phyloP scores from a whole-genome alignment of 2,888 invertebrate genomes.

The Meloe dianella region DNA sequence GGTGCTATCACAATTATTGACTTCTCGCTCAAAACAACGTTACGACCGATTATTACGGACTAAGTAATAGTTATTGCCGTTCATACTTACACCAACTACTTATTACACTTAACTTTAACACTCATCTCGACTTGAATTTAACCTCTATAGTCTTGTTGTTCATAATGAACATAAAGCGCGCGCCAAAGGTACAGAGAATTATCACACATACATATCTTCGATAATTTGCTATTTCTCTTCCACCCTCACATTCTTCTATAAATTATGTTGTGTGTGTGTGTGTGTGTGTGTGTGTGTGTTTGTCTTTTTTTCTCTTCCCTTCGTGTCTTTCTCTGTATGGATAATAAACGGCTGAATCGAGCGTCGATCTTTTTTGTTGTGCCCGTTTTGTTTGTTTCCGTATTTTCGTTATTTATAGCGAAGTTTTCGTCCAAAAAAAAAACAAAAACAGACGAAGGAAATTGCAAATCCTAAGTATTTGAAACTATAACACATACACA shows the following conservation, averaged over 20 bases:
- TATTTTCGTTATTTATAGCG: not conserved
- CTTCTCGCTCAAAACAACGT: slow-evolving; percentile 42
- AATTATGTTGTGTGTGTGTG: no score
- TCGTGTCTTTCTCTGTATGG: not conserved
- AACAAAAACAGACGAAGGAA: not conserved
- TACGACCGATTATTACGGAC: slow-evolving; percentile 51
- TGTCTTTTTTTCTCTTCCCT: not conserved
- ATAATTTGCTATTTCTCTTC: not conserved
- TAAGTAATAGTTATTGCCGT: slow-evolving; percentile 49
- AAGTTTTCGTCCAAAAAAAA: not conserved
- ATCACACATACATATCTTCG: slow-evolving; percentile 36
- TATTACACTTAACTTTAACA: slow-evolving; percentile 51
- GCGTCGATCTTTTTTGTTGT: not conserved
- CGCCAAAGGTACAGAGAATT: slow-evolving; percentile 41
- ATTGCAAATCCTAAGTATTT: not conserved
- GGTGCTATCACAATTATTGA: slow-evolving; percentile 48
- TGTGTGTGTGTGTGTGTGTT: no score
- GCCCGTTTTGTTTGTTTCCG: not conserved
- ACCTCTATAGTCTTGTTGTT: slow-evolving; percentile 37
- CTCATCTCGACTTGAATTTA: slow-evolving; percentile 44
- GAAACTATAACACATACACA: not conserved
- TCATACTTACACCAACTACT: slow-evolving; percentile 46
- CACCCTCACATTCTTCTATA: not conserved
- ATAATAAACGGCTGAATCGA: not conserved
- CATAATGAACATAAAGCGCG: slow-evolving; percentile 44